These are phyloP conservation scores for Pogonocichla stellata DNA, from an alignment of 2,113 vertebrate genomes.

Conservation along the genomic window DNA sequence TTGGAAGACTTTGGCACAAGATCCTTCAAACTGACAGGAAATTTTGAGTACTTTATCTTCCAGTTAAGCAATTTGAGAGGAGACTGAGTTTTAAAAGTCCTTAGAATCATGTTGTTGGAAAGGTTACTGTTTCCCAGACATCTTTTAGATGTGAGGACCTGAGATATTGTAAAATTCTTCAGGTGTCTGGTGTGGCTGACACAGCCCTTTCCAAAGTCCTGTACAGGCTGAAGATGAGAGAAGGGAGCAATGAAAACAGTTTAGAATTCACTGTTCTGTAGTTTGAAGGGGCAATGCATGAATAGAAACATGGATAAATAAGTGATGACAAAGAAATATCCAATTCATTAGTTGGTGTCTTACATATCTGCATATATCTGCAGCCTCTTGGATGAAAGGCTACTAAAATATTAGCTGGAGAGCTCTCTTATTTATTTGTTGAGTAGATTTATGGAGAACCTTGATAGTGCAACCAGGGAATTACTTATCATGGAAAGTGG, in stretches of 20 bases:
- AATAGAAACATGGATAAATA: not conserved
- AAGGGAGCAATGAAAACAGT: not conserved
- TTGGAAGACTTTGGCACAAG: not conserved
- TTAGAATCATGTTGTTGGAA: not conserved
- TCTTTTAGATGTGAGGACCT: not conserved
- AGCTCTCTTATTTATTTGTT: not conserved
- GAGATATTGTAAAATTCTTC: not conserved
- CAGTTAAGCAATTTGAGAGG: not conserved
- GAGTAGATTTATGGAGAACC: not conserved
- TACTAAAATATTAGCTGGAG: not conserved
- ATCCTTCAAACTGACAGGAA: not conserved
- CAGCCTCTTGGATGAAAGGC: not conserved
- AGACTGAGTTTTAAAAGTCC: not conserved
- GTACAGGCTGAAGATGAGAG: not conserved
- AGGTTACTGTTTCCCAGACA: not conserved
- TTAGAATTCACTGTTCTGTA: not conserved
- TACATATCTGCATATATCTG: rapidly evolving
- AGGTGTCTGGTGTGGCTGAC: not conserved
- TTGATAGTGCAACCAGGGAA: not conserved
- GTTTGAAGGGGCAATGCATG: not conserved
- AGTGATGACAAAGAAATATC: not conserved
- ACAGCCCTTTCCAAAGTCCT: not conserved
- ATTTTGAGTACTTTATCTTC: not conserved
- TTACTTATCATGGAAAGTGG: not conserved
- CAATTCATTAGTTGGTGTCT: not conserved